Conservation (phyloP, 2,797 vertebrate genomes). For the Florisuga fusca region DNA sequence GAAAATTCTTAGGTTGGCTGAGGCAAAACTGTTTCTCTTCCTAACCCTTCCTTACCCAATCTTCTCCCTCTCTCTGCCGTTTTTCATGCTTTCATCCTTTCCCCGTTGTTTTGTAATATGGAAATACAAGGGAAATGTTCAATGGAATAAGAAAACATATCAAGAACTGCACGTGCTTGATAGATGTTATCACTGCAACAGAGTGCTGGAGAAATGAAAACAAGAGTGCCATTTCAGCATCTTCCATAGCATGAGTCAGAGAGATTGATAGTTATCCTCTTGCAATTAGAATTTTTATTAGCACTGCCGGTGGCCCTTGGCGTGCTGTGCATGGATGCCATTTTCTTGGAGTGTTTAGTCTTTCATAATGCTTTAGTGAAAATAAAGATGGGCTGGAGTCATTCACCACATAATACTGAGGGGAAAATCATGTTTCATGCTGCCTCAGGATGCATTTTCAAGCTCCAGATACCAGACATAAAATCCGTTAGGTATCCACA, state of each 20-base stretch:
- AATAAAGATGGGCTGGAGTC: conserved; percentile 23
- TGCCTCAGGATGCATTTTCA: not conserved
- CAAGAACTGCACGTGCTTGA: conserved; percentile 4
- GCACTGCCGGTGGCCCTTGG: not conserved
- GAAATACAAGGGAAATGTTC: not conserved
- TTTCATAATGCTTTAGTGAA: conserved; percentile 25
- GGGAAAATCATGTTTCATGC: not conserved
- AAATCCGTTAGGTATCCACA: fast-evolving
- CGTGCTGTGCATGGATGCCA: conserved; percentile 40
- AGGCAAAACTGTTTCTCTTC: not conserved
- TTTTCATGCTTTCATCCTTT: not conserved
- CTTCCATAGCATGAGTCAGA: conserved; percentile 51
- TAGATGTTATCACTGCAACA: not conserved
- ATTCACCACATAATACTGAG: not conserved
- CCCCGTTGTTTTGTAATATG: not conserved
- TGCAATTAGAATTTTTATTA: conserved; percentile 66
- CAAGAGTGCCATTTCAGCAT: conserved; percentile 58
- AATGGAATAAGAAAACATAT: conserved; percentile 11
- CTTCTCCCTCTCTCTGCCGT: not conserved
- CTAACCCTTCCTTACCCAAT: not conserved
- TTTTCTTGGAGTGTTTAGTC: conserved; percentile 41
- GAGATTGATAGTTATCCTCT: conserved; percentile 57
- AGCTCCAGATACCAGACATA: not conserved
- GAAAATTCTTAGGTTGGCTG: not conserved
- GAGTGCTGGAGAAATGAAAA: conserved; percentile 16